A percentile compares a stretch with the other conserved stretches of the same genome.
Conservation (phyloP, 2,113 vertebrate species). For the Phaethornis superciliosus region DNA sequence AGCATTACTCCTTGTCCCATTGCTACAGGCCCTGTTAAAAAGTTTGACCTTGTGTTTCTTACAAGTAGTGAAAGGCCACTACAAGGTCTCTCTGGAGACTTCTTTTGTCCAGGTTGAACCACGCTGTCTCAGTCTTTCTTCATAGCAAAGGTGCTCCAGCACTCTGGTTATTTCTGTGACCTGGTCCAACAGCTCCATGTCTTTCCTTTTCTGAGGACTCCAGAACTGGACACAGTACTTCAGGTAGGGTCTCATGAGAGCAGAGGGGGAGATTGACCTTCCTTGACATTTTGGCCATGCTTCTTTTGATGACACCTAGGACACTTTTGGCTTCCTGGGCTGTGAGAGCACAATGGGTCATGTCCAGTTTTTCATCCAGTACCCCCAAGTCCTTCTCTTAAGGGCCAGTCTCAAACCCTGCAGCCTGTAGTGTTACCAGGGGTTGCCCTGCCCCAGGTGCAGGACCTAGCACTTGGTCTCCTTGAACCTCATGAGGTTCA, state of each 20-base stretch:
- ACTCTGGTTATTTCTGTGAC: too few relatives aligned
- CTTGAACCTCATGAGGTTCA: background rate
- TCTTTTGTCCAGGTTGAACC: background rate
- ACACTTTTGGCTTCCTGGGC: accelerated
- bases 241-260: too few relatives aligned
- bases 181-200: accelerated
- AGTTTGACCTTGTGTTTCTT: too few relatives aligned
- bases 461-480: too few relatives aligned
- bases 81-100: too few relatives aligned
- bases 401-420: too few relatives aligned
- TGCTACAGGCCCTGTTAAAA: too few relatives aligned
- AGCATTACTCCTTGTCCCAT: too few relatives aligned
- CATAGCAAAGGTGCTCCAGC: accelerated
- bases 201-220: accelerated
- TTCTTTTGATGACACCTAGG: background rate
- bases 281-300: accelerated
- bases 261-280: background rate
- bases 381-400: background rate
- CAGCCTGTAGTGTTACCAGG: too few relatives aligned
- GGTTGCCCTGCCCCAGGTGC: too few relatives aligned
- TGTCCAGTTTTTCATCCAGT: background rate
- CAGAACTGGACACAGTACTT: background rate
- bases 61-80: too few relatives aligned
- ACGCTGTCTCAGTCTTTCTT: background rate
- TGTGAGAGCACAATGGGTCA: accelerated